Conservation (phyloP, 2,888 invertebrate genomes). For the Diaperis boleti region DNA sequence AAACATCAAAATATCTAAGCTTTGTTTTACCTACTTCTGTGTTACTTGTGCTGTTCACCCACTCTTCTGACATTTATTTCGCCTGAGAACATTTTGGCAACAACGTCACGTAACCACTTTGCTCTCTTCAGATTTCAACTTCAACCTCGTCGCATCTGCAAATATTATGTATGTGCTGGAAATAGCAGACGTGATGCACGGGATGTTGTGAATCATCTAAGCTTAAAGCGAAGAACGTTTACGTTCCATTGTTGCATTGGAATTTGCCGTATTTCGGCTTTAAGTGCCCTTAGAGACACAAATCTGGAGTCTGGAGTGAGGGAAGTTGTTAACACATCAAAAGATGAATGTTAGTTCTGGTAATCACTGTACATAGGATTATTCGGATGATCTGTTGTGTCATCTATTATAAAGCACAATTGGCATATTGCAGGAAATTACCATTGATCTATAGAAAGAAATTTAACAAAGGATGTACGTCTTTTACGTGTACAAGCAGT, state of each 20-base stretch:
- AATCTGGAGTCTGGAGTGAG: conserved; percentile 3
- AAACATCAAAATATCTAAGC: neutral
- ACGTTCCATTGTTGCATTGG: conserved; percentile 22
- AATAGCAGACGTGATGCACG: conserved; percentile 19
- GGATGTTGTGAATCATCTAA: conserved; percentile 10
- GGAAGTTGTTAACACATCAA: neutral
- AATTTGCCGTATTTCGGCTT: conserved; percentile 21
- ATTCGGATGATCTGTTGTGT: conserved; percentile 3
- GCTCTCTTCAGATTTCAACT: conserved; percentile 23
- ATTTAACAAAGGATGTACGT: neutral
- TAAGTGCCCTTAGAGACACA: conserved; percentile 10
- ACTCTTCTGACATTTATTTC: conserved; percentile 14
- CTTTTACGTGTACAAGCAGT: neutral
- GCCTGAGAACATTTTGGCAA: conserved; percentile 14
- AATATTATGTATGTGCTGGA: conserved; percentile 27
- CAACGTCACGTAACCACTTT: conserved; percentile 34
- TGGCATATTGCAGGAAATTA: neutral
- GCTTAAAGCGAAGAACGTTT: conserved; percentile 29
- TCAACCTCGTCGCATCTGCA: conserved; percentile 11
- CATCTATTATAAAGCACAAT: neutral
- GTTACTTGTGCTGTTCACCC: neutral
- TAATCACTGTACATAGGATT: conserved; percentile 1
- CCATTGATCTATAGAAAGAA: neutral
- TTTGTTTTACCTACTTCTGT: too few species aligned
- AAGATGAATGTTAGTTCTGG: neutral